phyloP scores from a whole-genome alignment of 92 coral and sea anemone species.

The Siderastrea radians region DNA sequence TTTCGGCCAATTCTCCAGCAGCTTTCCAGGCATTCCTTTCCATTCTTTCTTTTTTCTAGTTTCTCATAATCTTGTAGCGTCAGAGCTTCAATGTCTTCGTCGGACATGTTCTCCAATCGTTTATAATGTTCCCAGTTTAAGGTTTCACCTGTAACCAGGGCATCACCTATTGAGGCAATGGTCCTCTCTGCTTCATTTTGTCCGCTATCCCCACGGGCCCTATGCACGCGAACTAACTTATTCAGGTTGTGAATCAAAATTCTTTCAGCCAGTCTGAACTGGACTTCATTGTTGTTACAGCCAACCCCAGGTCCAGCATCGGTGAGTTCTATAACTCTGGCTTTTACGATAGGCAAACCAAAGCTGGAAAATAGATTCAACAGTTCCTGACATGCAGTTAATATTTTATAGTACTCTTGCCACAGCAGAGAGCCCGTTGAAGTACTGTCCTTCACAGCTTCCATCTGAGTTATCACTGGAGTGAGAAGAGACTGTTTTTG shows the following conservation, averaged over 20 bases:
- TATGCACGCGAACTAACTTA: conserved; percentile 57
- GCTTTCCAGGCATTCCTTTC: conserved; percentile 66
- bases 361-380: conserved; percentile 39
- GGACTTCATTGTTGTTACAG: conserved; percentile 58
- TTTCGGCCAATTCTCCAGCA: conserved; percentile 56
- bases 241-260: conserved; percentile 49
- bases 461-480: conserved; percentile 45
- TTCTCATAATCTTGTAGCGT: conserved; percentile 61
- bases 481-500: conserved; percentile 38
- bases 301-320: conserved; percentile 84
- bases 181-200: conserved; percentile 77
- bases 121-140: conserved; percentile 64
- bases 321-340: conserved; percentile 75
- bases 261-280: conserved; percentile 56
- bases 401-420: conserved; percentile 42
- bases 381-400: conserved; percentile 35
- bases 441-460: conserved; percentile 32
- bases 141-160: conserved; percentile 72
- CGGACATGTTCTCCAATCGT: conserved; percentile 51
- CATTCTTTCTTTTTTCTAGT: conserved; percentile 66
- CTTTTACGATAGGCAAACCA: conserved; percentile 34
- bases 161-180: conserved; percentile 73
- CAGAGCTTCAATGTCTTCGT: conserved; percentile 54
- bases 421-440: conserved; percentile 49
- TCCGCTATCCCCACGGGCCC: conserved; percentile 65